Conservation (phyloP, 2,888 invertebrate species). For the Crossocerus cetratus region DNA sequence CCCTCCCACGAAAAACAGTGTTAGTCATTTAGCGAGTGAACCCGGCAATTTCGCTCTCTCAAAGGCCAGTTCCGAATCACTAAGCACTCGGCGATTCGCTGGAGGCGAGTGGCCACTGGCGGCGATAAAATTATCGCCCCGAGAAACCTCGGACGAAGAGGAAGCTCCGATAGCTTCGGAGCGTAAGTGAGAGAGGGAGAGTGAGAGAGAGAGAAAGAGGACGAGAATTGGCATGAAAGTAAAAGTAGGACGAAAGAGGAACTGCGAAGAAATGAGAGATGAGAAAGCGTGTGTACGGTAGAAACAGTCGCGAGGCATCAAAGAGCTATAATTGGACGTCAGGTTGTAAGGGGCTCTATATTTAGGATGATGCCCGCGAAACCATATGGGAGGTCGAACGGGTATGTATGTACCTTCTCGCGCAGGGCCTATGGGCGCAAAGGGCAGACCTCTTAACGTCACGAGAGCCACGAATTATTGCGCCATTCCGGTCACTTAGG, state of each 20-base stretch:
- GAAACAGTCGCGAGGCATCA: constrained; percentile 66
- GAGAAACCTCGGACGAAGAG: constrained; percentile 22
- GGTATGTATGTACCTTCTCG: constrained; percentile 41
- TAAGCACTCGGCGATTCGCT: constrained; percentile 26
- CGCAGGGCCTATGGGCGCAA: constrained; percentile 59
- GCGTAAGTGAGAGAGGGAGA: constrained; percentile 16
- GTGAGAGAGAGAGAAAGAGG: constrained; percentile 23
- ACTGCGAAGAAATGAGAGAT: constrained; percentile 16
- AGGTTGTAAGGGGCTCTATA: constrained; percentile 71
- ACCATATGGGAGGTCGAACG: constrained; percentile 58
- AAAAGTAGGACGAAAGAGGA: neutral
- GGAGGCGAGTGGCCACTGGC: constrained; percentile 44
- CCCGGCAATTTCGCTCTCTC: constrained; percentile 45
- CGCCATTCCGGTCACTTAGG: constrained; percentile 76
- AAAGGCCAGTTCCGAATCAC: constrained; percentile 44
- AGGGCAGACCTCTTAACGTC: constrained; percentile 74
- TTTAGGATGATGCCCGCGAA: constrained; percentile 70
- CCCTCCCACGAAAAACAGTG: constrained; percentile 37
- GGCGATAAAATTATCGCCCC: constrained; percentile 50
- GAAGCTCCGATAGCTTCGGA: constrained; percentile 13
- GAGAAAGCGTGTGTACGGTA: constrained; percentile 36
- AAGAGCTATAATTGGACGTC: constrained; percentile 75
- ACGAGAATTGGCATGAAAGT: too few relatives aligned
- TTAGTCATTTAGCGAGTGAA: constrained; percentile 33
- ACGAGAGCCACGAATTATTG: constrained; percentile 75